Evolutionary conservation across 30 jellyfish, hydroid and myxozoan genomes (phyloP).

Genomic region (Mastigias papua): DNA sequence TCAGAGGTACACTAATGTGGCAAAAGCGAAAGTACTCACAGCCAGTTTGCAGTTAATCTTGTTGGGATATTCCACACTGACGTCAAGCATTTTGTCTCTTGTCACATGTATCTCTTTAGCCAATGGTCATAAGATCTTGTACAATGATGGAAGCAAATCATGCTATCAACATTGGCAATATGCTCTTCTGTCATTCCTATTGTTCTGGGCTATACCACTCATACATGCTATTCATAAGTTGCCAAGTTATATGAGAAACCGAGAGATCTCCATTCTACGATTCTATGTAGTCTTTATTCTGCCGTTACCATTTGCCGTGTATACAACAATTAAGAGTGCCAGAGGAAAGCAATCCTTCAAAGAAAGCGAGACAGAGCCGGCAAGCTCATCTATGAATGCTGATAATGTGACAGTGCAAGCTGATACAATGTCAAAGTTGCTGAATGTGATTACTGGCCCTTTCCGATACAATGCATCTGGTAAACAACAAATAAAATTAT

Average conservation of each 20-base stretch:
- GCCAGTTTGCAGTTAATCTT: neutral
- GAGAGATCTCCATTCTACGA: neutral
- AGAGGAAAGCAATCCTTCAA: neutral
- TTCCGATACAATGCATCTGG: neutral
- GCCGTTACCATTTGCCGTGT: constrained; percentile 20
- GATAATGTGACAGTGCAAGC: neutral
- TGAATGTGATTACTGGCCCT: constrained; percentile 4
- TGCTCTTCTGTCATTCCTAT: constrained; percentile 5
- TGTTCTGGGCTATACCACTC: constrained; percentile 19
- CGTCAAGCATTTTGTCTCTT: too few relatives aligned
- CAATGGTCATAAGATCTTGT: too few relatives aligned
- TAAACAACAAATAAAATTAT: neutral
- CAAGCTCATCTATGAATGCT: neutral
- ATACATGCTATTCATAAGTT: neutral
- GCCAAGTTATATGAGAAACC: neutral
- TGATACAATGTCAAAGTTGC: neutral
- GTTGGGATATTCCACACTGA: neutral
- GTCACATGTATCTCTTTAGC: too few relatives aligned
- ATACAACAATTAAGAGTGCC: neutral
- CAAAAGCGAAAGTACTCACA: neutral
- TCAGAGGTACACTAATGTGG: neutral
- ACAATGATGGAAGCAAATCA: too few relatives aligned
- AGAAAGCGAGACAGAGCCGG: too few relatives aligned
- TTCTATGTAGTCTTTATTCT: constrained; percentile 17
- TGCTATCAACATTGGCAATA: constrained; percentile 50